Percentiles rank a stretch among this genome's conserved stretches.
These are phyloP conservation scores for Coptotermes formosanus DNA, from an alignment of 1,140 invertebrate genomes.

Conservation along the genomic window DNA sequence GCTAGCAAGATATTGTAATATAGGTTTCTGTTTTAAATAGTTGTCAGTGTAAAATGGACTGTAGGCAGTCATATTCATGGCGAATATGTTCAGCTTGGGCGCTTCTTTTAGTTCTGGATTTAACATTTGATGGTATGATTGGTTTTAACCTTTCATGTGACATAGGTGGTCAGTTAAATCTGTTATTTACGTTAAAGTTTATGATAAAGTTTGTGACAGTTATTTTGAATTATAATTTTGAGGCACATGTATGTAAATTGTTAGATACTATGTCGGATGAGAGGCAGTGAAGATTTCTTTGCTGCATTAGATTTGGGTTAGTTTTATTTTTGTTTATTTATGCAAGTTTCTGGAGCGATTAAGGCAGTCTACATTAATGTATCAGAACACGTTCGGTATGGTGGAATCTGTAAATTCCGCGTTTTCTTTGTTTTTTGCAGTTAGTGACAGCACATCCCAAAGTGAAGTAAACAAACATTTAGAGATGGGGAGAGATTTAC, in stretches of 20 bases:
- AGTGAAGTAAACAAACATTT: conserved; percentile 89
- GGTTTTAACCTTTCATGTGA: not conserved
- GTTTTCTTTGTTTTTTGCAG: conserved; percentile 47
- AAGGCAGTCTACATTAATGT: not conserved
- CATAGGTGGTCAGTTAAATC: not conserved
- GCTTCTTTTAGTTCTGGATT: conserved; percentile 27
- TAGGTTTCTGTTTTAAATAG: not conserved
- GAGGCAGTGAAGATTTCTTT: not conserved
- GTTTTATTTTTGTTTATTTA: not conserved
- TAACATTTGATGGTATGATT: conserved; percentile 29
- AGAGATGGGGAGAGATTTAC: conserved; percentile 86
- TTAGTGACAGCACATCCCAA: conserved; percentile 61
- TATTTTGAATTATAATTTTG: not conserved
- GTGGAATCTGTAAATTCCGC: not conserved
- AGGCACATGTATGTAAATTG: not conserved
- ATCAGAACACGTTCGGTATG: not conserved
- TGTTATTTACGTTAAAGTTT: not conserved
- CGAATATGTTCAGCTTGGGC: conserved; percentile 28
- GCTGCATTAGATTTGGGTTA: not conserved
- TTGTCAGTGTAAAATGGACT: not conserved
- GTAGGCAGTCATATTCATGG: not conserved
- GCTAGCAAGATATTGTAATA: not conserved
- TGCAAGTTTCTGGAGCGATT: not conserved
- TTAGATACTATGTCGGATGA: no score
- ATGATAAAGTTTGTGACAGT: not conserved